Evolutionary conservation across 2,888 invertebrate genomes (phyloP), one percentile per base, ranked within the genome.

Genomic region (Machimus rusticus): DNA sequence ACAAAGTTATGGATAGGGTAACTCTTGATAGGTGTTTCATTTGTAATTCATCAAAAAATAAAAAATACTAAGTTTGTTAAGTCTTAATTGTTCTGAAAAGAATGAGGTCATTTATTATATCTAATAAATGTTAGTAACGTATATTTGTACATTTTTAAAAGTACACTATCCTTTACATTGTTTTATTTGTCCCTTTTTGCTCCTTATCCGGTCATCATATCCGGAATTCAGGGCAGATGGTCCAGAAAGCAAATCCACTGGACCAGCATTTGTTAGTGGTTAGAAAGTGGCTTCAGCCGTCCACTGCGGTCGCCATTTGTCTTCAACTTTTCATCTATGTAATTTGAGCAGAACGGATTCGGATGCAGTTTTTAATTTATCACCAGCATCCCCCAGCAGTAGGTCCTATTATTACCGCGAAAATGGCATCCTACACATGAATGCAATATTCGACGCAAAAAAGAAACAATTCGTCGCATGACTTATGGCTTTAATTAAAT

Each of bases 401-500:
- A 43, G 84, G 66, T 31, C 84, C 37, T 74, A 84, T 84, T 84
- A 74, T 84, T 74, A 84, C 74, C 57, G 74, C 74, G 37, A 74
- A 84, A 84, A 43, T 84, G 84, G 84, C 66, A 84, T 16, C 74
- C 74, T 74, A 84, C 84, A 84, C 34, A 84, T 84, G 84, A 84
- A 84, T 74, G 84, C 84, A 37, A 84, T 84, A 84, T 74, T 84
- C 74, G 28, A 31, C 34, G 37, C 43, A 74, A 77, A 77, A 78
- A 77, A 55, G 86, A 86, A 86, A 86, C 86, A 86, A 86, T 86
- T 78, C 86, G 76, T 55, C 55, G 23, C 37, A 86, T 86, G 86
- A 86, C 39, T 78, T 86, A 86, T 78, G 86, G 76, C 55, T 86
- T 86, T 86, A 86, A 86, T 86, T 86, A 86, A 86, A 86, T 86